Evolutionary conservation across 2,888 invertebrate genomes (phyloP).

Genomic region (Aphidoletes aphidimyza): DNA sequence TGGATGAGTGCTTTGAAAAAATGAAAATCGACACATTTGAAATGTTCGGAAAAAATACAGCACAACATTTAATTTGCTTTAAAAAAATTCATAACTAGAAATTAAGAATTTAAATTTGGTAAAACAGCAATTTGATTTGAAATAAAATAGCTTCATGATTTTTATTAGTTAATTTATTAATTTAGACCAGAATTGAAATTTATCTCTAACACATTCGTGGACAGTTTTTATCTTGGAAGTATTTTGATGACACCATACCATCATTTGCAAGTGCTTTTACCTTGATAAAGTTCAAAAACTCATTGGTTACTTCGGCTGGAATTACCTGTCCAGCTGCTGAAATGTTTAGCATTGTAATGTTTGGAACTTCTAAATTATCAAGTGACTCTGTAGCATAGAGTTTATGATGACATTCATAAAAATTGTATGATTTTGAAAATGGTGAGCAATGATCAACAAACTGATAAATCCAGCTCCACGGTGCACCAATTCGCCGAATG

Average conservation of each 20-base stretch:
- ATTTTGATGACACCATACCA: constrained; percentile 59
- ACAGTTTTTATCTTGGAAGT: constrained; percentile 60
- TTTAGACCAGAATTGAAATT: neutral
- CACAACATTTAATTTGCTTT: constrained; percentile 34
- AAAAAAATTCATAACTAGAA: constrained; percentile 35
- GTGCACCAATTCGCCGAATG: constrained; percentile 59
- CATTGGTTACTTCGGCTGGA: constrained; percentile 67
- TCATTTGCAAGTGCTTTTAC: constrained; percentile 58
- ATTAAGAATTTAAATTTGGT: neutral
- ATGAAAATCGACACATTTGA: neutral
- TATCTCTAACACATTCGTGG: constrained; percentile 59
- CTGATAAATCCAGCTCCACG: constrained; percentile 61
- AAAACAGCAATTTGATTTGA: neutral
- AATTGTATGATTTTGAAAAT: constrained; percentile 59
- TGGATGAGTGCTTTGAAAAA: constrained; percentile 50
- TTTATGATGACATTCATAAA: constrained; percentile 58
- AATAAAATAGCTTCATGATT: neutral
- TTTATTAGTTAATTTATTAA: neutral
- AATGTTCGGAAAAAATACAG: constrained; percentile 6
- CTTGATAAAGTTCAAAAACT: constrained; percentile 68
- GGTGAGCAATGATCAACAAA: constrained; percentile 58
- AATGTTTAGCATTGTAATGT: constrained; percentile 61
- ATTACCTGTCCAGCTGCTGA: constrained; percentile 73
- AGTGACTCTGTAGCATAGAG: constrained; percentile 56
- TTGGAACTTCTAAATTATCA: constrained; percentile 58